A percentile compares a stretch with the other conserved stretches of the same genome.
phyloP scores from a whole-genome alignment of 2,113 vertebrate species.

The Hypomesus transpacificus region DNA sequence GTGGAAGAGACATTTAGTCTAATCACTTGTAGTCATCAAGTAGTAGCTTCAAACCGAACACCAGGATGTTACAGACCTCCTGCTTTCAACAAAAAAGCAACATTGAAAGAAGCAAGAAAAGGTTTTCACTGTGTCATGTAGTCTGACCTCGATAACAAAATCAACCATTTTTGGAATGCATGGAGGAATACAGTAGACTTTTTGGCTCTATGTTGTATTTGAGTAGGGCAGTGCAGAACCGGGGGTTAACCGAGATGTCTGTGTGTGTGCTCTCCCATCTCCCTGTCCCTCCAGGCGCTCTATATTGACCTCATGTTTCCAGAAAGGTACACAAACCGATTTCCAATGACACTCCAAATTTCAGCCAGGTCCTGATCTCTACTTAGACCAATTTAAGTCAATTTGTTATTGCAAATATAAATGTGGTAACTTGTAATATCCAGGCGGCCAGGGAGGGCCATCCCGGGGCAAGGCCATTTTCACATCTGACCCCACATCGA shows the following conservation, averaged over 20 bases:
- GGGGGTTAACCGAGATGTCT: background rate
- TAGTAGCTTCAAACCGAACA: constrained; percentile 9
- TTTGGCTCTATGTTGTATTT: background rate
- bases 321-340: constrained; percentile 59
- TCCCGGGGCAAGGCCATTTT: constrained; percentile 76
- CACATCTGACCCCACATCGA: constrained; percentile 75
- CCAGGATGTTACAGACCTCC: background rate
- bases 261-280: background rate
- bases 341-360: constrained; percentile 55
- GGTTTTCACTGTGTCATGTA: constrained; percentile 5
- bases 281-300: background rate
- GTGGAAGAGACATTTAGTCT: constrained; percentile 13
- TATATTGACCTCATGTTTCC: constrained; percentile 42
- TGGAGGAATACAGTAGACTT: background rate
- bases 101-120: constrained; percentile 3
- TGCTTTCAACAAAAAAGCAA: constrained; percentile 1
- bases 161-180: background rate
- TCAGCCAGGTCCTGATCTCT: constrained; percentile 70
- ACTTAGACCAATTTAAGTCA: constrained; percentile 78
- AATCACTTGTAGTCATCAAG: background rate
- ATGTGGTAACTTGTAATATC: constrained; percentile 79
- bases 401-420: constrained; percentile 82
- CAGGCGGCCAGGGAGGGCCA: constrained; percentile 68
- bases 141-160: constrained; percentile 2
- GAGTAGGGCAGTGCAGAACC: background rate